phyloP scores from a whole-genome alignment of 2,888 invertebrate species.

The Diaprepes abbreviatus region DNA sequence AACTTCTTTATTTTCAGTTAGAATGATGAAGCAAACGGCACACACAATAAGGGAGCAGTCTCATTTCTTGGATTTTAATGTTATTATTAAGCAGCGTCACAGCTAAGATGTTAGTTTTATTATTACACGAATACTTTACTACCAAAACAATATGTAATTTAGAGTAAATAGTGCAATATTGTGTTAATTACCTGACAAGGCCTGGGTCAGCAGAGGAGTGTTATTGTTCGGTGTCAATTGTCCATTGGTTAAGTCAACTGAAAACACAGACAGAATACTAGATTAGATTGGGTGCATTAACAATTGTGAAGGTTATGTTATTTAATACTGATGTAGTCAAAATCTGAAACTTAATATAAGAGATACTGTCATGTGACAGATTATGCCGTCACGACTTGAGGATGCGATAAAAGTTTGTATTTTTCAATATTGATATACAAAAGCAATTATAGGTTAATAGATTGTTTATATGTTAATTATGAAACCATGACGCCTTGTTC shows the following conservation, averaged over 20 bases:
- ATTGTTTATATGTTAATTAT: too few species aligned
- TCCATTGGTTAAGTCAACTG: slow-evolving; percentile 95
- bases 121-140: neutral
- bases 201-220: slow-evolving; percentile 95
- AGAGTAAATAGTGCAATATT: slow-evolving; percentile 33
- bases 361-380: too few species aligned
- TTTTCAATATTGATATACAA: too few species aligned
- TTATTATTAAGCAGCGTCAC: too few species aligned
- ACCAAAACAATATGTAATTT: slow-evolving; percentile 15
- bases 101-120: neutral
- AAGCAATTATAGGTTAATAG: too few species aligned
- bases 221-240: slow-evolving; percentile 97
- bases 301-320: slow-evolving; percentile 41
- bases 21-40: too few species aligned
- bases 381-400: too few species aligned
- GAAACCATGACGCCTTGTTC: too few species aligned
- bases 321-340: neutral
- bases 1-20: too few species aligned
- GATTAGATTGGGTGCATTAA: slow-evolving; percentile 60
- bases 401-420: too few species aligned
- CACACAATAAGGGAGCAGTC: too few species aligned
- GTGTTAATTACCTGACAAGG: slow-evolving; percentile 87
- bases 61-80: too few species aligned
- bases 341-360: slow-evolving; percentile 2
- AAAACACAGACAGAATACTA: slow-evolving; percentile 66